A percentile compares a stretch with the other conserved stretches of the same genome.
Conservation (phyloP, 2,113 vertebrate species). For the Ahaetulla prasina region DNA sequence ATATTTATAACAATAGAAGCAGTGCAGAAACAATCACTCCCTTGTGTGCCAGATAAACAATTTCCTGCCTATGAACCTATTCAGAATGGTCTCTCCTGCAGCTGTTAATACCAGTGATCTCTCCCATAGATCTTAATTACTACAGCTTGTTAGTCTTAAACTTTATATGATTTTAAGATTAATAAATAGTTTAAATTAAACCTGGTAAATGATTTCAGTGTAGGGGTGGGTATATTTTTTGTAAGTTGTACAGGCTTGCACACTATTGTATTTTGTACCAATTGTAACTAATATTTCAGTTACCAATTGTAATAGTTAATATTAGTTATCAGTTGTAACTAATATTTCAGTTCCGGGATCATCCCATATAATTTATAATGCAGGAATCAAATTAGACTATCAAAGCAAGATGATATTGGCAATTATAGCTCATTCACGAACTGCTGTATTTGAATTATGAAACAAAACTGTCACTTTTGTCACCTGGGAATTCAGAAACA, state of each 20-base stretch:
- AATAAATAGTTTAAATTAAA: background rate
- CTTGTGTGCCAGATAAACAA: background rate
- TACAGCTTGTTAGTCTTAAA: background rate
- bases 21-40: background rate
- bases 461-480: background rate
- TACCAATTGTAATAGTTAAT: no score
- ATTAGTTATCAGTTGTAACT: background rate
- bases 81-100: background rate
- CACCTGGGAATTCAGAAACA: background rate
- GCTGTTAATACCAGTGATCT: background rate
- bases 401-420: background rate
- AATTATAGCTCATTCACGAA: background rate
- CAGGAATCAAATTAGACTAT: background rate
- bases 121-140: background rate
- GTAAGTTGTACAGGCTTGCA: background rate
- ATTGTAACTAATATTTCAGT: background rate
- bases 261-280: background rate
- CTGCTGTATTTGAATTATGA: background rate
- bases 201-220: background rate
- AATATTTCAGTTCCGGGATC: background rate
- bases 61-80: background rate
- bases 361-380: background rate
- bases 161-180: background rate
- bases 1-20: background rate
- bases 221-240: background rate